Evolutionary conservation across 2,113 vertebrate genomes (phyloP).

Genomic region (Saguinus imperator): DNA sequence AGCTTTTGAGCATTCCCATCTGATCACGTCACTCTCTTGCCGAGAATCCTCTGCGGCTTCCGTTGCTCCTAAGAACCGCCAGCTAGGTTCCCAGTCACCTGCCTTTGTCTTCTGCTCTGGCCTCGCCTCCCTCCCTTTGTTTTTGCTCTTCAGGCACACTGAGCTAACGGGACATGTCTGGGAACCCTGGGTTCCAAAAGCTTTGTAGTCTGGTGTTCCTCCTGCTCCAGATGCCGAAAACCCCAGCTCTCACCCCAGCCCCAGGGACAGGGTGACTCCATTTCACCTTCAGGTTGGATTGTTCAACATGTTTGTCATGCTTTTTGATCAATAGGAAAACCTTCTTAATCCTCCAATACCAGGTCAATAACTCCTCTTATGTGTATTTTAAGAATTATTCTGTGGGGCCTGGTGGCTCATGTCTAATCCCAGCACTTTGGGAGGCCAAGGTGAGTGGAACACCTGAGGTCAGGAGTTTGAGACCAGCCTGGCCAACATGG

Average conservation of each 20-base stretch:
- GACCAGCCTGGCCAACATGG: no score
- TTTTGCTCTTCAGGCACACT: not conserved
- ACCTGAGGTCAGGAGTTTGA: no score
- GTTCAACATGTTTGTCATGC: not conserved
- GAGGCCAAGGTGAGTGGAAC: no score
- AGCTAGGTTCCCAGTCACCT: fast-evolving
- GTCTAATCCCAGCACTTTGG: no score
- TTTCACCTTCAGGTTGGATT: not conserved
- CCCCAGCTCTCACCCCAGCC: not conserved
- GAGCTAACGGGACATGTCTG: not conserved
- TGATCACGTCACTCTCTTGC: not conserved
- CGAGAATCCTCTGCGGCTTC: not conserved
- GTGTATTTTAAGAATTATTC: not conserved
- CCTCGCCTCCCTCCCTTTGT: not conserved
- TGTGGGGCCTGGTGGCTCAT: no score
- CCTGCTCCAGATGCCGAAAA: not conserved
- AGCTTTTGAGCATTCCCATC: not conserved
- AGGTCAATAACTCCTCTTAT: not conserved
- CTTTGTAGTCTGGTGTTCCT: not conserved
- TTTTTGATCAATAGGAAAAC: not conserved
- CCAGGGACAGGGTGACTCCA: fast-evolving
- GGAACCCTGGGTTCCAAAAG: not conserved
- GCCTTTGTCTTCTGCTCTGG: not conserved
- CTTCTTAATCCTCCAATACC: not conserved
- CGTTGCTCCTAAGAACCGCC: fast-evolving